Conservation (phyloP, 1,140 invertebrate species). For the Holcopasites calliopsidis region DNA sequence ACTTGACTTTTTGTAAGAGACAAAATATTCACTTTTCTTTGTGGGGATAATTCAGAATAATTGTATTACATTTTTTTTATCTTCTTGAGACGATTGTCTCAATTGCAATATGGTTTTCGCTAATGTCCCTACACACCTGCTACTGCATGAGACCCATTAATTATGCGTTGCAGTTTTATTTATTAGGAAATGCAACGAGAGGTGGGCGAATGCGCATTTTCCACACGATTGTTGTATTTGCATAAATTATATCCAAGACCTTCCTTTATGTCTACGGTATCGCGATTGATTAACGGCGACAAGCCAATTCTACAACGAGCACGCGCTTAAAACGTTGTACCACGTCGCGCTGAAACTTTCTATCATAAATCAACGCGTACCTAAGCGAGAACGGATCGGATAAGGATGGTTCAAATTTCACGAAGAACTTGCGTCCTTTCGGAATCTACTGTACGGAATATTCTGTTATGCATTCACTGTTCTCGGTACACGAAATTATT, state of each 20-base stretch:
- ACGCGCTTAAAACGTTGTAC: constrained; percentile 48
- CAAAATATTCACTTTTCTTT: no score
- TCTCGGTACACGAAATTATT: background rate
- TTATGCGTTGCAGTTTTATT: background rate
- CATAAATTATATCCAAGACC: constrained; percentile 24
- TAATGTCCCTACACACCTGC: no score
- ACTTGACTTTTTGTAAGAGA: no score
- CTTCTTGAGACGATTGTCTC: no score
- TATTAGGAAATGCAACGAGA: background rate
- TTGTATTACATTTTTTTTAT: no score
- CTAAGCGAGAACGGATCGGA: background rate
- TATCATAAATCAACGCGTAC: constrained; percentile 49
- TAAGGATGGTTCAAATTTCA: constrained; percentile 10
- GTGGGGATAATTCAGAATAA: no score
- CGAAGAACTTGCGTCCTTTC: background rate
- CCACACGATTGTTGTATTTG: constrained; percentile 1
- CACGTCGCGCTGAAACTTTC: constrained; percentile 44
- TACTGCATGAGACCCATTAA: no score
- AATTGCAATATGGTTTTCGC: no score
- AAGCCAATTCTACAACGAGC: constrained; percentile 33
- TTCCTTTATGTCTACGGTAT: constrained; percentile 21
- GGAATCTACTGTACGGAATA: background rate
- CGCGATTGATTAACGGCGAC: constrained; percentile 56
- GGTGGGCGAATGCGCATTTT: background rate
- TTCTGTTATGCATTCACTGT: background rate